Evolutionary conservation across 1,140 invertebrate species (phyloP), one percentile per base, ranked within the genome.

Genomic region (Zaprionus inermis): DNA sequence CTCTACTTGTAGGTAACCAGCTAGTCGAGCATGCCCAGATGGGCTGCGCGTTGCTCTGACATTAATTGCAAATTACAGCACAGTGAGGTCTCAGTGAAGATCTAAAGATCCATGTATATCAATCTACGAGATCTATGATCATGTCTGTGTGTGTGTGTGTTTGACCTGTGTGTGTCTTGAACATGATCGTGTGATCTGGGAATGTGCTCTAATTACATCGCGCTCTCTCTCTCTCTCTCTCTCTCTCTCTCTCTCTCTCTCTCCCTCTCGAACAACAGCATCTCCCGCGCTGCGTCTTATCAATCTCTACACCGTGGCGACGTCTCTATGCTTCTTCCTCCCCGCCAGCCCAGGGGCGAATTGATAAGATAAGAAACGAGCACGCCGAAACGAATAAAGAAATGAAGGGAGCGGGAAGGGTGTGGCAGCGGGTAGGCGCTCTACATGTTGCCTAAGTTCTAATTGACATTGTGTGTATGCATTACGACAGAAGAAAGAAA

Each of bases 401-500:
- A 24, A 24, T 5, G 14, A 5, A 52, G 5, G 9, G 12, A 56
- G 24, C 22, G 18, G n/a, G 18, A 24, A 56, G 44, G 1, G 56
- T 28, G 16, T 1, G 41, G 44, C 46, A 11, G 30, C 32, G 34
- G 49, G 20, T n/a, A 14, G n/a, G 9, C n/a, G 38, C n/a, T 44
- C 38, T 16, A 66, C 52, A 66, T 72, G 67, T 86, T 88, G 69
- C 79, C 73, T 72, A 77, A 86, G 79, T 88, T 83, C 69, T 88
- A 88, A 86, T 86, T 88, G 82, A 66, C 69, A 83, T 82, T 88
- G 83, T 85, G 73, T 88, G 83, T 86, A 75, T 51, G 64, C 58
- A 67, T 41, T 51, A 34, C 52, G 74, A 49, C 30, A 49, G 44
- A 49, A 22, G 18, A 57, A 60, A 75, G 41, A 20, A 64, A 56